Percentiles rank a stretch among this genome's conserved stretches.
Evolutionary conservation across 1,140 invertebrate species (phyloP).

Genomic region (Sesamia nonagrioides): DNA sequence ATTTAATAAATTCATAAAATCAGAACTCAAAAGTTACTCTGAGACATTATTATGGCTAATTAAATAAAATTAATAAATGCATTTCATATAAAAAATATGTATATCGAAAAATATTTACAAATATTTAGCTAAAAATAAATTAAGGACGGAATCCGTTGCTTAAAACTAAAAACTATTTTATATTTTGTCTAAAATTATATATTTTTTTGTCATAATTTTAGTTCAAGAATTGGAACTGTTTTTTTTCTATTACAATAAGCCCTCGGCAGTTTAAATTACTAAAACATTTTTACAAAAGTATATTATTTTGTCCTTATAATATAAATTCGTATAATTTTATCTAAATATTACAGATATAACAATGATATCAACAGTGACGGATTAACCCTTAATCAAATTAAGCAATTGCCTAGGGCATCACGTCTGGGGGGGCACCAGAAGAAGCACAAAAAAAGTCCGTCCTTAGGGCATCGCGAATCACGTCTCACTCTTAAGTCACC

Average conservation of each 20-base stretch:
- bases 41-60: slow-evolving; percentile 61
- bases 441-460: too few relatives aligned
- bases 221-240: slow-evolving; percentile 25
- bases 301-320: slow-evolving; percentile 26
- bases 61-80: slow-evolving; percentile 71
- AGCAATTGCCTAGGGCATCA: too few relatives aligned
- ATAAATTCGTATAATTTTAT: slow-evolving; percentile 47
- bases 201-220: slow-evolving; percentile 14
- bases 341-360: neutral
- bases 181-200: slow-evolving; percentile 5
- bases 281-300: slow-evolving; percentile 40
- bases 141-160: slow-evolving; percentile 54
- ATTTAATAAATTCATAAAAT: slow-evolving; percentile 54
- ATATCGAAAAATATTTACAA: slow-evolving; percentile 60
- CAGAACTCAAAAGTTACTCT: slow-evolving; percentile 27
- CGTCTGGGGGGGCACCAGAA: too few relatives aligned
- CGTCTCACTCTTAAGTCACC: too few relatives aligned
- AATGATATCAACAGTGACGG: too few relatives aligned
- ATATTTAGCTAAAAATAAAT: slow-evolving; percentile 58
- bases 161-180: slow-evolving; percentile 34
- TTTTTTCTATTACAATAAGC: slow-evolving; percentile 12
- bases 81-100: slow-evolving; percentile 56
- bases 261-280: slow-evolving; percentile 8
- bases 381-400: too few relatives aligned
- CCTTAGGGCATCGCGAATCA: too few relatives aligned